Evolutionary conservation across 1,140 invertebrate genomes (phyloP), one percentile per base, ranked within the genome.

Genomic region (Drosophila ohnishii): DNA sequence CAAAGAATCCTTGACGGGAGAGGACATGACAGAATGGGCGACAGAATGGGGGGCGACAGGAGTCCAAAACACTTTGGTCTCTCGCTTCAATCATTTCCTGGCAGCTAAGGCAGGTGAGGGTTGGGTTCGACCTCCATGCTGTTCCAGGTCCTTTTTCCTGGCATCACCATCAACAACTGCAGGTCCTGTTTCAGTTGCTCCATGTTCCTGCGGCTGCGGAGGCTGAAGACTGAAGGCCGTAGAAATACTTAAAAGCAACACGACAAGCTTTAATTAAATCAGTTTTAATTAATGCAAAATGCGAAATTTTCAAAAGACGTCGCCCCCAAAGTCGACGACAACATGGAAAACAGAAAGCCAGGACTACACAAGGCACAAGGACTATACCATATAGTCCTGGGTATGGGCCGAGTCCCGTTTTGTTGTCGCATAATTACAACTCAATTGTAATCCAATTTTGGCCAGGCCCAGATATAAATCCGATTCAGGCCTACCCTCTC

Each of bases 281-380:
- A 88, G 75, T 87, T 87, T 87, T 87, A 87, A 87, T 87, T 87
- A 87, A 87, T 87, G 84, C 84, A 87, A 87, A 87, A 87, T 84
- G 78, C 65, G 76, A 65, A 86, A 64, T 87, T 87, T 87, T 88
- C 84, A 83, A 88, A 87, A 87, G 83, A 87, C 80, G 62, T 75
- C 53, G 40, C 56, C 40, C 61, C 56, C 35, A 60, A 53, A 34
- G 70, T 30, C 34, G 50, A 25, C 63, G 55, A 59, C 63, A 75
- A 66, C 74, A 78, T 40, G 72, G 56, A 83, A 71, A 83, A 66
- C 79, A 78, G 69, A 51, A 42, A 34, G 13, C 47, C 35, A 47
- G 45, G 22, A 28, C 44, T 16, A 39, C 25, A 39, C 25, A 28
- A 0, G 25, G 34, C 9, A 10, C 16, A 3, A 19, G 40, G 16